Percentiles rank a stretch among this genome's conserved stretches.
Conservation (phyloP, 2,888 invertebrate genomes). For the Leptarthrus brevirostris region DNA sequence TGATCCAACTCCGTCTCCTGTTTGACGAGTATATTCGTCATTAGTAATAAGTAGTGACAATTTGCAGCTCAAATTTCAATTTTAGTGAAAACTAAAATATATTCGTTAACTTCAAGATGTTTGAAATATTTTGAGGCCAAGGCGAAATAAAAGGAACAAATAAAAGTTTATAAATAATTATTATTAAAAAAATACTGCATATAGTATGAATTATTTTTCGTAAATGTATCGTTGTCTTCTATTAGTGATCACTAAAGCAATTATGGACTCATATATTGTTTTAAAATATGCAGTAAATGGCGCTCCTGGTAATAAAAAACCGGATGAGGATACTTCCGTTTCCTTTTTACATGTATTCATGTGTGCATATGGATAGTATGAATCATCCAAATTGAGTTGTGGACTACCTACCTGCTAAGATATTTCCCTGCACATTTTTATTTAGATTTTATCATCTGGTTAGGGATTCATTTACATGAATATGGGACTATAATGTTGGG, state of each 20-base stretch:
- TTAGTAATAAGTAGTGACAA: too few species aligned
- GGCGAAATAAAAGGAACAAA: slow-evolving; percentile 34
- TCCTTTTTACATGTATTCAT: slow-evolving; percentile 30
- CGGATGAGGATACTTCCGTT: slow-evolving; percentile 25
- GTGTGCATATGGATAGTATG: not conserved
- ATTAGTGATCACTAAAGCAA: slow-evolving; percentile 24
- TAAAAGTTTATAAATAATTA: slow-evolving; percentile 34
- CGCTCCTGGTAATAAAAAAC: slow-evolving; percentile 27
- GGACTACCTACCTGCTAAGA: slow-evolving; percentile 34
- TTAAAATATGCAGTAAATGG: slow-evolving; percentile 27
- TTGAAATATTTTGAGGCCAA: slow-evolving; percentile 30
- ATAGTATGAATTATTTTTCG: slow-evolving; percentile 37
- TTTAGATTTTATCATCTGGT: slow-evolving; percentile 42
- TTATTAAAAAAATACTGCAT: slow-evolving; percentile 28
- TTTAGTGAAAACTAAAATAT: slow-evolving; percentile 31
- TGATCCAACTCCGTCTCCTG: too few species aligned
- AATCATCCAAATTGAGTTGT: slow-evolving; percentile 21
- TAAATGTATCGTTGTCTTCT: slow-evolving; percentile 36
- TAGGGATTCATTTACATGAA: slow-evolving; percentile 37
- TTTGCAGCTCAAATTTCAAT: too few species aligned
- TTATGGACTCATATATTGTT: slow-evolving; percentile 27
- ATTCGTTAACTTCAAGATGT: slow-evolving; percentile 36
- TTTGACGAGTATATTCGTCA: too few species aligned
- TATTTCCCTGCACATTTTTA: slow-evolving; percentile 40
- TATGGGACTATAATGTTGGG: slow-evolving; percentile 26